These are phyloP conservation scores for Nebria ingens DNA, from an alignment of 1,140 invertebrate species.

Conservation along the genomic window DNA sequence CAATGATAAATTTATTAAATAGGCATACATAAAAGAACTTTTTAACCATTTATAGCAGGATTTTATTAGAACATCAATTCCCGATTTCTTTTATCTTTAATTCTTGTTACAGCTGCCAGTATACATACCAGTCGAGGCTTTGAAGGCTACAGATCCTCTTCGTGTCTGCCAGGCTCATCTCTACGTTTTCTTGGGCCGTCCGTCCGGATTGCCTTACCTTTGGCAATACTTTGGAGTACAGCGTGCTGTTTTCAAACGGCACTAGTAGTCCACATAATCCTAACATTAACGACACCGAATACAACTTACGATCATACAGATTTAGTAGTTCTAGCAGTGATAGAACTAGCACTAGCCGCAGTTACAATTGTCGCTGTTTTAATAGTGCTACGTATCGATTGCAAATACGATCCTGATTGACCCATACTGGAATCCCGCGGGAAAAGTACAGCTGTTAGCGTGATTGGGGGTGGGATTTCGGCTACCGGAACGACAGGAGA, in stretches of 20 bases:
- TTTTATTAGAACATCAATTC: no score
- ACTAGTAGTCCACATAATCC: constrained; percentile 36
- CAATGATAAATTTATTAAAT: no score
- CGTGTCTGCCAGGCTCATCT: constrained; percentile 35
- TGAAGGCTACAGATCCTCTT: constrained; percentile 35
- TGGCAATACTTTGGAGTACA: constrained; percentile 38
- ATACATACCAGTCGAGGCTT: constrained; percentile 36
- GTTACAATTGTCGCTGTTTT: constrained; percentile 20
- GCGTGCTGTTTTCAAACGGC: constrained; percentile 38
- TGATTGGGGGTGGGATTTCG: constrained; percentile 19
- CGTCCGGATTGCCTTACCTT: constrained; percentile 31
- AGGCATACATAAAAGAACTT: no score
- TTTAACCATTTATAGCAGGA: no score
- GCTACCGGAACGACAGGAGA: constrained; percentile 18
- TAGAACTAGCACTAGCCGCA: constrained; percentile 18
- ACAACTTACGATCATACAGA: constrained; percentile 16
- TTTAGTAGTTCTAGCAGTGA: constrained; percentile 19
- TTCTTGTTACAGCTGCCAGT: constrained; percentile 30
- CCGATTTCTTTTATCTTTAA: no score
- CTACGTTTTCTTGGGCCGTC: constrained; percentile 41
- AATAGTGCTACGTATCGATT: constrained; percentile 24
- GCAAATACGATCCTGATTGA: constrained; percentile 28
- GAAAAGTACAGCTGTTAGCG: constrained; percentile 19
- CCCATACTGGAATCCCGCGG: constrained; percentile 20
- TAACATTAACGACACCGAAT: constrained; percentile 22